A percentile compares a stretch with the other conserved stretches of the same genome.
phyloP scores from a whole-genome alignment of 2,113 vertebrate species.

The Daphoenositta chrysoptera region DNA sequence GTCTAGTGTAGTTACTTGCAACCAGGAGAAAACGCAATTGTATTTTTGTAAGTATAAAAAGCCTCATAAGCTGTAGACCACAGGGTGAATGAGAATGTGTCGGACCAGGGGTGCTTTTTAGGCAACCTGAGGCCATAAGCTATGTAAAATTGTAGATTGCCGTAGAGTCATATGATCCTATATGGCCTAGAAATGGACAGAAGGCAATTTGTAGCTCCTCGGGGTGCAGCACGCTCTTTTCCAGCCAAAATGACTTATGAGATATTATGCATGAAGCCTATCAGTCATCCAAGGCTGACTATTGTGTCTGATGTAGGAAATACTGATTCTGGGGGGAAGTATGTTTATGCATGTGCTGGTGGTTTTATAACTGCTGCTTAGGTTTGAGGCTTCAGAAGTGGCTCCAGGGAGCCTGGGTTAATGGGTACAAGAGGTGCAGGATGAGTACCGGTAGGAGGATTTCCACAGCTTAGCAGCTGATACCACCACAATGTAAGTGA shows the following conservation, averaged over 20 bases:
- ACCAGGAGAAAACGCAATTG: neutral
- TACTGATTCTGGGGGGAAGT: neutral
- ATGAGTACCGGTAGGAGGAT: neutral
- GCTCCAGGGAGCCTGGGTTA: neutral
- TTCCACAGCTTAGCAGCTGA: neutral
- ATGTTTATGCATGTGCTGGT: neutral
- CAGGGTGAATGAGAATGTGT: neutral
- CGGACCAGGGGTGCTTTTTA: accelerated
- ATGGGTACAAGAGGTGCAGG: neutral
- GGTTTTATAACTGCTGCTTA: neutral
- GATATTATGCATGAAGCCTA: neutral
- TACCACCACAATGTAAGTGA: neutral
- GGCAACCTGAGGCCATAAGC: neutral
- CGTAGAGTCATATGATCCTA: neutral
- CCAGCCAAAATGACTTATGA: neutral
- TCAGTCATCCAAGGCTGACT: neutral
- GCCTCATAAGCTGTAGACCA: neutral
- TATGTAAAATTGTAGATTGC: neutral
- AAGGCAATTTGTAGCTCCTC: neutral
- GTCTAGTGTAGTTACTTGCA: neutral
- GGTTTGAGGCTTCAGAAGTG: neutral
- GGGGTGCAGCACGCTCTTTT: neutral
- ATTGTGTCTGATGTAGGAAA: neutral
- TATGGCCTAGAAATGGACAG: neutral
- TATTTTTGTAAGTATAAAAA: neutral